phyloP scores from a whole-genome alignment of 2,888 invertebrate species.

The Nymphalis urticae region DNA sequence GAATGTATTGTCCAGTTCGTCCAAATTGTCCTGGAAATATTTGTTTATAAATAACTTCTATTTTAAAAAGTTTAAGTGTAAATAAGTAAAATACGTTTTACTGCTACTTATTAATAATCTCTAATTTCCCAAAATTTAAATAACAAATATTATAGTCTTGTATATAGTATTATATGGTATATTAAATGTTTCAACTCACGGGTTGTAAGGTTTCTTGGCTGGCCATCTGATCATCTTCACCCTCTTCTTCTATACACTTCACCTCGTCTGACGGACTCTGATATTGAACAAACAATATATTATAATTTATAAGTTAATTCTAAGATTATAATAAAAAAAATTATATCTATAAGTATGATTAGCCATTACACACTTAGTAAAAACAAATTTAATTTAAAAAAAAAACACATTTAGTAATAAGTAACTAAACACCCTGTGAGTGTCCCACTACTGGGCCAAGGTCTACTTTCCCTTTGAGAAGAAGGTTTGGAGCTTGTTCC shows the following conservation, averaged over 20 bases:
- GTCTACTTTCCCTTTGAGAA: too few species aligned
- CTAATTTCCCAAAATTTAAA: background rate
- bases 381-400: background rate
- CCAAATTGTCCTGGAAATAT: slow-evolving; percentile 52
- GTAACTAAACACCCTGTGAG: too few species aligned
- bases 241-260: slow-evolving; percentile 88
- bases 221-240: slow-evolving; percentile 81
- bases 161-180: too few species aligned
- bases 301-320: background rate
- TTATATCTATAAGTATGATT: too few species aligned
- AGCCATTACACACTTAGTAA: too few species aligned
- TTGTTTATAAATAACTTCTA: background rate
- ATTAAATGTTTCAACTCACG: slow-evolving; percentile 45
- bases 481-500: too few species aligned
- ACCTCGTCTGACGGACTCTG: slow-evolving; percentile 85
- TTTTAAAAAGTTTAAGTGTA: background rate
- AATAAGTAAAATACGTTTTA: too few species aligned
- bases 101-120: background rate
- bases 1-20: slow-evolving; percentile 68
- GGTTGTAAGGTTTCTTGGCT: slow-evolving; percentile 77
- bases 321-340: background rate
- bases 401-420: background rate
- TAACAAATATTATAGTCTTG: background rate
- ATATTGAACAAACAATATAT: slow-evolving; percentile 24
- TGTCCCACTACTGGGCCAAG: too few species aligned